These are phyloP conservation scores for Heterotilapia buettikoferi DNA, from an alignment of 2,113 vertebrate species.

Conservation along the genomic window DNA sequence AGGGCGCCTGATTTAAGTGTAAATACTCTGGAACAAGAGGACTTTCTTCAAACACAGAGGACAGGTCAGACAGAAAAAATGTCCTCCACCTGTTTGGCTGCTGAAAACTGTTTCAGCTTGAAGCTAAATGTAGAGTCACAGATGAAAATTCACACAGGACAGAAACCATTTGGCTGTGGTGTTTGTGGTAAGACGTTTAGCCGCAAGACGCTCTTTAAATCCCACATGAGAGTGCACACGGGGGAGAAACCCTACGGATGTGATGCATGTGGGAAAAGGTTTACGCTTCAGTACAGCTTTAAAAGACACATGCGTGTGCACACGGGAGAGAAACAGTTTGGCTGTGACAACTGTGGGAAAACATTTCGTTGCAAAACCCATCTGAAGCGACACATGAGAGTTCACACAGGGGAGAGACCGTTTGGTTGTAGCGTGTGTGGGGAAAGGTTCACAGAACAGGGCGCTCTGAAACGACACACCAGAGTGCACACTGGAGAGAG, in stretches of 20 bases:
- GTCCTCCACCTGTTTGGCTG: not conserved
- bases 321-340: not conserved
- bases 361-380: not conserved
- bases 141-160: not conserved
- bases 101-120: not conserved
- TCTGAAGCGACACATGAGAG: not conserved
- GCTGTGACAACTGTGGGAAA: not conserved
- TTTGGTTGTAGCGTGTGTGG: not conserved
- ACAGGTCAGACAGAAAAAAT: not conserved
- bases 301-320: not conserved
- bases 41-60: not conserved
- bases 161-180: not conserved
- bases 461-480: not conserved
- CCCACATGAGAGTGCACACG: not conserved
- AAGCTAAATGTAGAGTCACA: not conserved
- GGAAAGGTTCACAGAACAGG: not conserved
- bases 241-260: not conserved
- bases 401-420: not conserved
- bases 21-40: not conserved
- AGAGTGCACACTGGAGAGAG: not conserved
- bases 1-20: not conserved
- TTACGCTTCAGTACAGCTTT: not conserved
- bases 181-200: not conserved
- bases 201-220: not conserved
- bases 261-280: not conserved